Base-by-base conservation (phyloP, 2,888 invertebrate species). In the Sialis fuliginosa region DNA sequence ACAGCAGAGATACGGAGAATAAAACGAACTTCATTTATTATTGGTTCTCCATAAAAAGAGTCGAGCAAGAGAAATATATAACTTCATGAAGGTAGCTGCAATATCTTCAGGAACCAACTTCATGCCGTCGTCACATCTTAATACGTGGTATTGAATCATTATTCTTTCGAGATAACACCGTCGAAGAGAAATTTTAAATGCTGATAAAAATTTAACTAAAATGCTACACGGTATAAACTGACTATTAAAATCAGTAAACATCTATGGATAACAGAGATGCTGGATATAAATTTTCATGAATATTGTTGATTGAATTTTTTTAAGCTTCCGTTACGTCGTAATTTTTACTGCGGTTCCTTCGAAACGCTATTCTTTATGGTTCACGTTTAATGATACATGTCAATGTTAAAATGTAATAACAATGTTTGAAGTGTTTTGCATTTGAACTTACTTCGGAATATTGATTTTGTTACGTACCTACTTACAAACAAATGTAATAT, bases 31-130 rank as follows among this genome's bases (percentile, higher is more conserved):
- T 42, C 42, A 42, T 42, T 42, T 42, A 42, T 42, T 42, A 42
- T 42, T 42, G 42, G 42, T 42, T 42, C 42, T 13, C 42, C 42
- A 42, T 42, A 42, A 42, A 51, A 46, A 42, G 46, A 30, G 39
- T 35, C 31, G 39, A 22, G 50, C 39, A 46, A 13, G 31, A 42
- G 52, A 54, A 55, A 54, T 54, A 37, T 37, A 37, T n/a, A 54
- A 54, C 52, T 55, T 52, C 53, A 53, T 34, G 50, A 52, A 51
- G 52, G 52, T 50, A 52, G 50, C 50, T 51, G 55, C 50, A 53
- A 53, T 54, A 55, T 55, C 54, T 53, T 54, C 52, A 42, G 22
- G 42, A 30, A 31, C 22, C 42, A 30, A 42, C 22, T 42, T 31
- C 10, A 31, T 42, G 42, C 31, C 42, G 42, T 31, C 22, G 13